These are phyloP conservation scores for Tetramorium alpestre DNA, from an alignment of 1,140 invertebrate genomes.

Conservation along the genomic window DNA sequence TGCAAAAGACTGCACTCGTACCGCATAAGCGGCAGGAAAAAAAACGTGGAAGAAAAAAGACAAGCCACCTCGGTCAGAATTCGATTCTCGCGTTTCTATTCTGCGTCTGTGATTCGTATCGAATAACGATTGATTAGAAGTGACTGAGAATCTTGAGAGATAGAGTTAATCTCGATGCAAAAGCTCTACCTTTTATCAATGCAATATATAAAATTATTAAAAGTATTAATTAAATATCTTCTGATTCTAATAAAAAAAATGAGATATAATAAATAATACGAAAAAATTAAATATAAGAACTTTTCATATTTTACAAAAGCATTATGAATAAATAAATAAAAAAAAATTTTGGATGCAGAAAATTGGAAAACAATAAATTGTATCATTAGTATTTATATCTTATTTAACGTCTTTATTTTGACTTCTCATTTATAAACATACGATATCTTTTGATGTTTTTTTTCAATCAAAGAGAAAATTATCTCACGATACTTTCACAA, in stretches of 20 bases:
- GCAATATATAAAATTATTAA: background rate
- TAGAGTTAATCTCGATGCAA: background rate
- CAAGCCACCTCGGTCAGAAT: background rate
- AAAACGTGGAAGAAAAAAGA: background rate
- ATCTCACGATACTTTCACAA: background rate
- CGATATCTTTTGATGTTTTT: background rate
- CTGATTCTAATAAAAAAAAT: background rate
- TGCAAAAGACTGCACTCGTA: conserved; percentile 41
- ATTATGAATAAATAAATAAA: background rate
- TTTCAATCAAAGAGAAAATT: background rate
- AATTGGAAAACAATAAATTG: background rate
- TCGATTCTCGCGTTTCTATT: conserved; percentile 29
- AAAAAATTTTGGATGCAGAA: background rate
- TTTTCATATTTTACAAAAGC: background rate
- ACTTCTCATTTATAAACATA: background rate
- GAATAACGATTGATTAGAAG: background rate
- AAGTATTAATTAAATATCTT: background rate
- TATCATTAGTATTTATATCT: background rate
- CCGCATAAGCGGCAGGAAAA: conserved; percentile 16
- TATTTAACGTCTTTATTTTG: background rate
- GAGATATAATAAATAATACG: background rate
- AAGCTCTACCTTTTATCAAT: background rate
- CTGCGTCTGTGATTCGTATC: background rate
- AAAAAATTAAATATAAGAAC: background rate
- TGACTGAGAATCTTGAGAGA: background rate